phyloP scores from a whole-genome alignment of 2,113 vertebrate genomes.

The Python bivittatus region DNA sequence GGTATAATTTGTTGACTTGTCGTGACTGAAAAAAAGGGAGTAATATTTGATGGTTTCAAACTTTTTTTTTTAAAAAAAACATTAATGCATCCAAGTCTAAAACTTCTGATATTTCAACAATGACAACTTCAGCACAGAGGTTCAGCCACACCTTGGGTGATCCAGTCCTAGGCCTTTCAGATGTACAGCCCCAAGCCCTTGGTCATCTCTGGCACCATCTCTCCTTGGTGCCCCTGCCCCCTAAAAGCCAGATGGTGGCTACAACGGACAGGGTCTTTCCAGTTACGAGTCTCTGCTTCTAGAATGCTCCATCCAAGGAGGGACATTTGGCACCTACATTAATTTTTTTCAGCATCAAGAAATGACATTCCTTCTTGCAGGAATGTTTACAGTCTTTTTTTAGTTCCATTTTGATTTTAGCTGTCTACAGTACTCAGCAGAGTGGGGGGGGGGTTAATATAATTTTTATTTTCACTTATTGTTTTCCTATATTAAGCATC shows the following conservation, averaged over 20 bases:
- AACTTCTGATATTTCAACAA: not conserved
- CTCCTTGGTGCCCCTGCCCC: not conserved
- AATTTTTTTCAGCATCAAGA: not conserved
- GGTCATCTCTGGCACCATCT: not conserved
- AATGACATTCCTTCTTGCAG: not conserved
- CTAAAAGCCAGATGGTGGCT: not conserved
- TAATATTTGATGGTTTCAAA: not conserved
- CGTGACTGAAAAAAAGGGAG: not conserved
- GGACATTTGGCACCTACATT: not conserved
- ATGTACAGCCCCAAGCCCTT: not conserved
- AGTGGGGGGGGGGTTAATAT: not conserved
- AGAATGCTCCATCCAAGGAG: not conserved
- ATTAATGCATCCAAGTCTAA: not conserved
- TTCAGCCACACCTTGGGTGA: not conserved
- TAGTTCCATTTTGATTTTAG: not conserved
- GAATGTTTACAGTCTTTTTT: not conserved
- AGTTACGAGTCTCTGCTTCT: not conserved
- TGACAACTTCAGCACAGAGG: not conserved
- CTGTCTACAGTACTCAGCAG: not conserved
- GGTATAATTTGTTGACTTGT: not conserved
- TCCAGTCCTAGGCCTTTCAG: not conserved
- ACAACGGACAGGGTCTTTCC: not conserved
- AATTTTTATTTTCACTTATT: not conserved
- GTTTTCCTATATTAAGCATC: not conserved
- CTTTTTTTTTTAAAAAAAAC: not conserved